A percentile compares a stretch with the other conserved stretches of the same genome.
Evolutionary conservation across 2,113 vertebrate species (phyloP).

Genomic region (Anguilla rostrata): DNA sequence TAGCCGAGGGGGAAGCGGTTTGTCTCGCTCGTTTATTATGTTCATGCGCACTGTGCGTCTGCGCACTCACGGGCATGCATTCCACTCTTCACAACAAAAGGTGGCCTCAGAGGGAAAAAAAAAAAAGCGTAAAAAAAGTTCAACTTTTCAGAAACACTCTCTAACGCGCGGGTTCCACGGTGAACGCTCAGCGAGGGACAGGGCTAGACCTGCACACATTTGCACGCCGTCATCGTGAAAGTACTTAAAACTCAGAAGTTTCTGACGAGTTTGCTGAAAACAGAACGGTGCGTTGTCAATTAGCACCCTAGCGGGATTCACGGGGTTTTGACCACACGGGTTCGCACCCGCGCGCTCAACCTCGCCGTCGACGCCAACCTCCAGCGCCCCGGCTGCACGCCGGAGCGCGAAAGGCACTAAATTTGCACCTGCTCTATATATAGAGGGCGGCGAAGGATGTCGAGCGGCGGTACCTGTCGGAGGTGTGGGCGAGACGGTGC

Average conservation of each 20-base stretch:
- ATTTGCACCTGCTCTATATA: not conserved
- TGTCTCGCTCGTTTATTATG: slow-evolving; percentile 9
- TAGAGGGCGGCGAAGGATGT: not conserved
- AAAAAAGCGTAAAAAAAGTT: not conserved
- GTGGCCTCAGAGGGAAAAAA: not conserved
- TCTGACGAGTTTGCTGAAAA: too few species aligned
- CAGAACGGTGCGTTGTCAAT: too few species aligned
- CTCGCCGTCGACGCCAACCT: not conserved
- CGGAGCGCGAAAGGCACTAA: not conserved
- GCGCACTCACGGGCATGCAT: not conserved
- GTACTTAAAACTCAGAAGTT: too few species aligned
- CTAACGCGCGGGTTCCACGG: too few species aligned
- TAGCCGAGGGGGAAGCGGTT: slow-evolving; percentile 7
- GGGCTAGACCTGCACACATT: too few species aligned
- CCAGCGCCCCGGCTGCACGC: not conserved
- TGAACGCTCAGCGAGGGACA: too few species aligned
- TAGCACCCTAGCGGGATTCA: too few species aligned
- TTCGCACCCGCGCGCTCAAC: not conserved
- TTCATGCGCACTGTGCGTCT: not conserved
- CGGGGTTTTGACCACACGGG: too few species aligned
- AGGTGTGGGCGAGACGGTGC: slow-evolving; percentile 63
- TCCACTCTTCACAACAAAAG: not conserved
- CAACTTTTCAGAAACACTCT: too few species aligned
- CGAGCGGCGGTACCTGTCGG: slow-evolving; percentile 78
- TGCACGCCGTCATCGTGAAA: too few species aligned